phyloP scores from a whole-genome alignment of 2,888 invertebrate species.

The Galerucella nymphaeae region DNA sequence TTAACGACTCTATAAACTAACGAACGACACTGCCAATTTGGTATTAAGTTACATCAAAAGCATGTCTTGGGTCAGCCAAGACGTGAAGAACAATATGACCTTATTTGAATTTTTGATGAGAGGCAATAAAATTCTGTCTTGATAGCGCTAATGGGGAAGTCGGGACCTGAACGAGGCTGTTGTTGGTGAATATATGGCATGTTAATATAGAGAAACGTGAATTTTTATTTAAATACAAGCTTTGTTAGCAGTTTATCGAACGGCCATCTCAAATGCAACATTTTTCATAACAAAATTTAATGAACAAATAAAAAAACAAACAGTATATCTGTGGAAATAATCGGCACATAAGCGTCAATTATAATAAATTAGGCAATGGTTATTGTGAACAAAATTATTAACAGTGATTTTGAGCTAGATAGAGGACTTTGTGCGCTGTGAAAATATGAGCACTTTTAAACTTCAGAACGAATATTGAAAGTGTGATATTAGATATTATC shows the following conservation, averaged over 20 bases:
- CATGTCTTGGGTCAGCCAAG: slow-evolving; percentile 26
- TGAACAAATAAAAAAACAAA: no score
- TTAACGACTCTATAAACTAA: background rate
- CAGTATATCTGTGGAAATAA: no score
- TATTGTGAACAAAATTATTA: no score
- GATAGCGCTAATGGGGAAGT: slow-evolving; percentile 29
- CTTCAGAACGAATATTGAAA: no score
- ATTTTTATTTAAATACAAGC: background rate
- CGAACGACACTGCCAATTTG: background rate
- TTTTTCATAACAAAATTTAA: background rate
- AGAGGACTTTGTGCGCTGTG: no score
- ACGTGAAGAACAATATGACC: slow-evolving; percentile 32
- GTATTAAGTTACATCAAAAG: background rate
- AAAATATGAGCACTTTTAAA: no score
- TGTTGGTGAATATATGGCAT: background rate
- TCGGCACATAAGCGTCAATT: no score
- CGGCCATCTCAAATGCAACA: background rate
- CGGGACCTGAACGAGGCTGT: slow-evolving; percentile 18
- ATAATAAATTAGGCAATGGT: no score
- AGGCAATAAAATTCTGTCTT: slow-evolving; percentile 24
- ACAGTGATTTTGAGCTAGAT: no score
- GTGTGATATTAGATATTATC: no score
- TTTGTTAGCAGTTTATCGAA: slow-evolving; percentile 6
- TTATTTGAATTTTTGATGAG: slow-evolving; percentile 37
- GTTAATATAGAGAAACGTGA: slow-evolving; percentile 10